These are phyloP conservation scores for Thripadectes ignobilis DNA, from an alignment of 2,797 vertebrate genomes.

Conservation along the genomic window DNA sequence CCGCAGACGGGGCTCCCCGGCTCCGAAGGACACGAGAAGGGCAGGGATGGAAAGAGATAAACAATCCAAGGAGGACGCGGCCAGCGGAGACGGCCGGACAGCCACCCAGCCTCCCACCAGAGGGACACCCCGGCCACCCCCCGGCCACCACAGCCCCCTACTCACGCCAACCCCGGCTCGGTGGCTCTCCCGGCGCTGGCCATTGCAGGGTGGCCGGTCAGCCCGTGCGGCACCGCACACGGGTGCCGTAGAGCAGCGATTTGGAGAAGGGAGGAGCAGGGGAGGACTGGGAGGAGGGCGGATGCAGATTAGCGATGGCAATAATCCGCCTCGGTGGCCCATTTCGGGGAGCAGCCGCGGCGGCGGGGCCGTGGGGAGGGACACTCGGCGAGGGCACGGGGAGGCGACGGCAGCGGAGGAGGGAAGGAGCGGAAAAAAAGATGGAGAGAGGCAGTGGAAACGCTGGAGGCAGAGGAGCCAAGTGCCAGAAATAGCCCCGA, in stretches of 20 bases:
- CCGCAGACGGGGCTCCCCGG: background rate
- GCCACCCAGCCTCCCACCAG: background rate
- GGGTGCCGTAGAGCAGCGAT: background rate
- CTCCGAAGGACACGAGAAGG: constrained; percentile 47
- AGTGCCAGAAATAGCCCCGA: background rate
- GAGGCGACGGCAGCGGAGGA: background rate
- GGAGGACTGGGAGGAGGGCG: background rate
- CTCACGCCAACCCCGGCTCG: background rate
- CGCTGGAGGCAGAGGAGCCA: background rate
- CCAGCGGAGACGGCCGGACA: background rate
- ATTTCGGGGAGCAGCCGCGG: background rate
- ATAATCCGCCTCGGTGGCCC: background rate
- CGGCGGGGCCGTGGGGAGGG: background rate
- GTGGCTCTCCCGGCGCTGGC: background rate
- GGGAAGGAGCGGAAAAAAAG: background rate
- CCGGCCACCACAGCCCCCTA: background rate
- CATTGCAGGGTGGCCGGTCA: rapidly evolving
- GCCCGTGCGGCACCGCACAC: background rate
- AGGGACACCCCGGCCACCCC: background rate
- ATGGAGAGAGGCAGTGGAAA: background rate
- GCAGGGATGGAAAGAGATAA: background rate
- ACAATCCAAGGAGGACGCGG: background rate
- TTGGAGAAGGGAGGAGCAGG: constrained; percentile 40
- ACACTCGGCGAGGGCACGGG: rapidly evolving
- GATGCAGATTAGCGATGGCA: constrained; percentile 29